Base-by-base conservation (phyloP, 2,113 vertebrate species). In the Esox niger region DNA sequence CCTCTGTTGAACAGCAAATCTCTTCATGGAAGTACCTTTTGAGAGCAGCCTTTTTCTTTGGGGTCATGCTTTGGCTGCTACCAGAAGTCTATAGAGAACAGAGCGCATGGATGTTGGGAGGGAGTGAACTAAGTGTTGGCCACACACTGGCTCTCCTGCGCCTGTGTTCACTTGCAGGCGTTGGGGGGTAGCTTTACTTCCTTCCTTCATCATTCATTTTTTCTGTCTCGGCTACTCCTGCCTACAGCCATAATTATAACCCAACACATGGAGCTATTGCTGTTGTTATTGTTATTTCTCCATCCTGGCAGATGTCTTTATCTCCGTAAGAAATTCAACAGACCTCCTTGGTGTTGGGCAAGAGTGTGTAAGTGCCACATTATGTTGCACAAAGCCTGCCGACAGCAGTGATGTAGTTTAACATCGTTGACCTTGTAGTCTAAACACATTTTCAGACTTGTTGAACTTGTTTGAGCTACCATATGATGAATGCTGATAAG, bases 131-230 rank as follows among this genome's bases (percentile, higher is more conserved):
- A 2, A 60, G 32, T 23, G 43, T 43, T 61, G 9, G 21, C 46
- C 62, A 26, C 17, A 57, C 66, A 33, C 58, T 30, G 21, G 21
- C 29, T 69, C 67, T 46, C 23, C 29, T 54, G 58, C 67, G 62
- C 57, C 58, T 52, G 38, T 43, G 38, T 54, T 52, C 68, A 33
- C 68, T 26, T 30, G 38, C 38, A 15, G 38, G 32, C 32, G 9
- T 10, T 15, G 17, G 38, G 38, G 38, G 15, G 15, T 15, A 15
- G 38, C 38, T 43, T 10, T 43, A 15, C 38, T 43, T 43, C 47
- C 38, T 43, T 43, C 47, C 47, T 52, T 52, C 7, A 52, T 23
- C 47, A 52, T 23, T 21, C 47, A 52, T 38, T 38, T 38, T 11
- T n/a, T 11, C 47, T 21, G 4, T 6, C 47, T n/a, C 47, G 6